Evolutionary conservation across 2,888 invertebrate species (phyloP), one percentile per base, ranked within the genome.

Genomic region (Hyalella azteca): DNA sequence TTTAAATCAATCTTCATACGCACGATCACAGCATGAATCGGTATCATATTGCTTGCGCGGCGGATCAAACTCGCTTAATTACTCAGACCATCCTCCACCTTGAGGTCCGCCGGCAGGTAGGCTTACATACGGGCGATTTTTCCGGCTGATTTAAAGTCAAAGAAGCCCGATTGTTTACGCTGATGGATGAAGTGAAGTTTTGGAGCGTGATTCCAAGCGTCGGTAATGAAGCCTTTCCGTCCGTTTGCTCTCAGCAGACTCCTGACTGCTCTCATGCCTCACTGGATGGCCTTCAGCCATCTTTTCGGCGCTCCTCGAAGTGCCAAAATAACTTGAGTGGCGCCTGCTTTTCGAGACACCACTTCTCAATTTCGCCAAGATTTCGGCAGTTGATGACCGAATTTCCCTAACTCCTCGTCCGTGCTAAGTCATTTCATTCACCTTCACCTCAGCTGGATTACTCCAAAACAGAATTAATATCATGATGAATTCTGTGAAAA

Each of bases 311-410:
- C 54, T 54, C 54, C 54, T 75, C 75, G 41, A 75, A 75, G 75
- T 75, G 75, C 75, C 75, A 75, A 75, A 75, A 75, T 75, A 75
- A 36, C 75, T 75, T 75, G 75, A 75, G 75, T 45, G 75, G 41
- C 75, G 45, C 75, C 75, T 75, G 75, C 75, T 75, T 75, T 75
- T 75, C 75, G 26, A n/a, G 45, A 19, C 75, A 32, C 45, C 41
- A 45, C 75, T 75, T 41, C 75, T 75, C 41, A 75, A 75, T 66
- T 36, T 66, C 66, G 19, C 36, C 36, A 66, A 66, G 66, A 66
- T 66, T 66, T 36, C 36, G 32, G 66, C 36, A 19, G 66, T 66
- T 66, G 66, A 36, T 66, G 66, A n/a, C 66, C 36, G 66, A 66
- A 66, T 36, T 66, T 66, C 66, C 66, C 15, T n/a, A n/a, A n/a